These are phyloP conservation scores for Nestor notabilis DNA, from an alignment of 2,113 vertebrate species.

Conservation along the genomic window DNA sequence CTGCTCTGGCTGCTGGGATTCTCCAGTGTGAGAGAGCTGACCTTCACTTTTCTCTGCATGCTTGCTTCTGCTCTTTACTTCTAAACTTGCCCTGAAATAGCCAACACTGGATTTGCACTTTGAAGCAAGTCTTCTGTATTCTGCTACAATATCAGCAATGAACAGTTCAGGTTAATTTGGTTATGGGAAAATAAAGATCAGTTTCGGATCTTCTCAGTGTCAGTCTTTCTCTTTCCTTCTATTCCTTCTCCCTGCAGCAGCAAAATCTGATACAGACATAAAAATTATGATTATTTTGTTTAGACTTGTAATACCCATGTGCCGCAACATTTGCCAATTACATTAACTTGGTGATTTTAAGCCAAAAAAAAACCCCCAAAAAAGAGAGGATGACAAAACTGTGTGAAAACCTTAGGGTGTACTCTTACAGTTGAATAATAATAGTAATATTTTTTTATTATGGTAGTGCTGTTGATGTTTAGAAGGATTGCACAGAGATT, in stretches of 20 bases:
- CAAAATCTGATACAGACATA: neutral
- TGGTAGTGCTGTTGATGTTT: neutral
- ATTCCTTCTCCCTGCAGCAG: neutral
- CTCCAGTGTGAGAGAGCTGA: accelerated
- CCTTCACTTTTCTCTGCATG: accelerated
- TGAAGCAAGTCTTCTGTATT: neutral
- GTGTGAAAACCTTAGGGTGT: neutral
- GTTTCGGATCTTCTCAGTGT: neutral
- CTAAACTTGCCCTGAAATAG: neutral
- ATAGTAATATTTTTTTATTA: neutral
- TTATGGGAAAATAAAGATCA: neutral
- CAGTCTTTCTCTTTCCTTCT: neutral
- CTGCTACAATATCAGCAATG: neutral
- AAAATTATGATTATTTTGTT: neutral
- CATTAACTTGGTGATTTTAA: neutral
- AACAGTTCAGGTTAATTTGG: neutral
- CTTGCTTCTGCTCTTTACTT: neutral
- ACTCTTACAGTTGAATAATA: neutral
- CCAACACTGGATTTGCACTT: neutral
- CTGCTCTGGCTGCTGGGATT: neutral
- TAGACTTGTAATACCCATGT: neutral
- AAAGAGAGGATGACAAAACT: neutral
- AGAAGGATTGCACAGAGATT: neutral
- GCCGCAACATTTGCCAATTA: neutral
- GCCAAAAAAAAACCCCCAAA: neutral